Base-by-base conservation (phyloP, 2,113 vertebrate genomes). In the Calyptommatus sinebrachiatus region DNA sequence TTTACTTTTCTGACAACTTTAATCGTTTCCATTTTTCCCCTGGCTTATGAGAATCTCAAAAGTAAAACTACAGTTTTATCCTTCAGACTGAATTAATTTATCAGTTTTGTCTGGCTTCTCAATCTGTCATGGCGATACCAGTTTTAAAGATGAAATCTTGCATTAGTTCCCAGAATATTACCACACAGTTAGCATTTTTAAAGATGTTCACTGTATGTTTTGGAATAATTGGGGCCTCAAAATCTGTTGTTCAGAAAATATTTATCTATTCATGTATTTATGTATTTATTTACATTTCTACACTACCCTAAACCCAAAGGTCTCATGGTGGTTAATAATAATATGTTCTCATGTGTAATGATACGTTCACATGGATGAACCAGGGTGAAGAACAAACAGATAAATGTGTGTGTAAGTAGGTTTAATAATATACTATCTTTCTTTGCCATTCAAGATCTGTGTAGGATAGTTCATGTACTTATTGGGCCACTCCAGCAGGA, bases 1-100 rank as follows among this genome's bases (percentile, higher is more conserved):
- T 90, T 91, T 87, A 77, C 87, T 93, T 90, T 91, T 87, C 87
- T 86, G 85, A 89, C 85, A 91, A 88, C 85, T 90, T 62, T 82
- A 80, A 90, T 67, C 85, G 84, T 84, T 88, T 91, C 89, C 89
- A 86, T 88, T 83, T 77, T 87, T 72, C 22, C 16, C 60, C 63
- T 74, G 73, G 71, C 84, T 89, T 80, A 85, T 85, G 80, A 90
- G 84, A 86, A 84, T 79, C 71, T 84, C 53, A 7, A 89, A 62
- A 35, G 87, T 86, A 89, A 91, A 88, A 87, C 90, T 88, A 87
- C 82, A 85, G 69, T 89, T 80, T 82, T 76, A 86, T 90, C 81
- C 87, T 87, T 86, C 73, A 79, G 74, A 83, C 79, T 74, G 31
- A 48, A 5, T 82, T 60, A 78, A 82, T 85, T 83, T 85, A 85